Base-by-base conservation (phyloP, 2,888 invertebrate genomes). In the Polydrusus tereticollis region DNA sequence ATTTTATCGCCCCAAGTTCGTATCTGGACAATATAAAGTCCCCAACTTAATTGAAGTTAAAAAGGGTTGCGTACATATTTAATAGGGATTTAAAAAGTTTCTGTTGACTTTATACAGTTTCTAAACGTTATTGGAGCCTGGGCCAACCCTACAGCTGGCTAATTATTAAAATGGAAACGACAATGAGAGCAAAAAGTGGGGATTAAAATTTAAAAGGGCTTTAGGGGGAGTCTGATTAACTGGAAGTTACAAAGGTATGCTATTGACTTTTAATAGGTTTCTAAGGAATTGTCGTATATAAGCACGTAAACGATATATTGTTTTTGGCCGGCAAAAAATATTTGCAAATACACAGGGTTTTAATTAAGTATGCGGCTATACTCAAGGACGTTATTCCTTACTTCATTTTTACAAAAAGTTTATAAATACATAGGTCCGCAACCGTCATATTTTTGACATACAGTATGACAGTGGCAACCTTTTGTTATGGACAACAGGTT, bases 31-130 rank as follows among this genome's bases (percentile, higher is more conserved):
- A 47, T 63, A 41, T 63, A 55, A 72, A 72, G 64, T 68, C 67
- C 47, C 63, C 64, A 59, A 55, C 62, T 50, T 62, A 69, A 74
- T 68, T 68, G 64, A 70, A 83, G 83, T 83, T 82, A 84, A 85
- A 84, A 85, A 84, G 84, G 85, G 84, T 84, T 80, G 80, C 62
- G 47, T 84, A 73, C 82, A 83, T 84, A 81, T 79, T 83, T 80
- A 64, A 83, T 77, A 72, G 73, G 77, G 79, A 77, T 73, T 73
- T 73, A 65, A 73, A 73, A 63, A 57, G 68, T 81, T 83, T 82
- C 80, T 78, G 77, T 76, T 63, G 74, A 76, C 76, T 76, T 74
- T 76, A 73, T 75, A 78, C 74, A 74, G 77, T 77, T 76, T 76
- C 79, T 77, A 75, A 78, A 78, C 77, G 78, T 76, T 76, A 76